Base-by-base conservation (phyloP, 2,888 invertebrate species). In the Eupithecia subfuscata region DNA sequence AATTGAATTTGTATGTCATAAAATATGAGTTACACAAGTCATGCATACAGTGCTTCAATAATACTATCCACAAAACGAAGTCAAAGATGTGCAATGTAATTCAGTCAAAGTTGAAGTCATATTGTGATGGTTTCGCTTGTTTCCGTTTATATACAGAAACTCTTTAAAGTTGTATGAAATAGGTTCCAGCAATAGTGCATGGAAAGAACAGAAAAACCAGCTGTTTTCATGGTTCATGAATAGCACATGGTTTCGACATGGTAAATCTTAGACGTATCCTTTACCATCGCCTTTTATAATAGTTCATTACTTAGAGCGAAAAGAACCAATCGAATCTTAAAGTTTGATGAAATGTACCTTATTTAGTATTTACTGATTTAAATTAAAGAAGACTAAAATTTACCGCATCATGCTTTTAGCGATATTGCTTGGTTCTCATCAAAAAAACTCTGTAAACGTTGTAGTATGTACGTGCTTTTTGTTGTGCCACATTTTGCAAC, bases 41-140 rank as follows among this genome's bases (percentile, higher is more conserved):
- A 64, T 63, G 3, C 63, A 30, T n/a, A 63, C 25, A 63, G 22
- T 25, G 63, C 30, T 63, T 63, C 30, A 30, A 63, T 16, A 63
- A 63, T n/a, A n/a, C n/a, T n/a, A 34, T 30, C 25, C 30, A 69
- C 25, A 48, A 69, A 69, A 69, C 18, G 30, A 48, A 22, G 69
- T 69, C 45, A 45, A 69, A 45, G 18, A 64, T 40, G 43, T 64
- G 64, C 64, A 64, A 34, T 34, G 64, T 8, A 34, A 8, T 69
- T 69, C 45, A 45, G 45, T 69, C 68, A 45, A 52, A 60, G 37
- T 70, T 56, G 40, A 40, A 70, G 56, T 70, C 34, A 70, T 40
- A 43, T 68, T 60, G 60, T 60, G 60, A 43, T 22, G 40, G 37
- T 37, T 52, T 48, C 48, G 18, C 48, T 45, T 45, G 8, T 40